Evolutionary conservation across 2,113 vertebrate species (phyloP).

Genomic region (Cheilinus undulatus): DNA sequence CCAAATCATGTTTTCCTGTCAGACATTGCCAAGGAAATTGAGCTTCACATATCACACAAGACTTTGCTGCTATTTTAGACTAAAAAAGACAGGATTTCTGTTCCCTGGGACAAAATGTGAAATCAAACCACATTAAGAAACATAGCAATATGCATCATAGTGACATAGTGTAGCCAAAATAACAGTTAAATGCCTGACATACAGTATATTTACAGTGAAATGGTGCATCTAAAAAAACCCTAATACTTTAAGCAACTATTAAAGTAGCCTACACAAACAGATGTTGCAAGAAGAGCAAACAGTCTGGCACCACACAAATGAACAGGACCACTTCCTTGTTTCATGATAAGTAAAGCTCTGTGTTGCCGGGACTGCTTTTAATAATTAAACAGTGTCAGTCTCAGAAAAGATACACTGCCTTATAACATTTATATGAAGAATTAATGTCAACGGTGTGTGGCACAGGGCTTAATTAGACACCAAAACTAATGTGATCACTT

Average conservation of each 20-base stretch:
- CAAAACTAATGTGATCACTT: neutral
- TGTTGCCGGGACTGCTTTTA: neutral
- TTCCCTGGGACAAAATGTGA: conserved; percentile 44
- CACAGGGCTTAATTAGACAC: neutral
- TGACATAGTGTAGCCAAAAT: neutral
- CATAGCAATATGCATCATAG: conserved; percentile 15
- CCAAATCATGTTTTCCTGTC: conserved; percentile 32
- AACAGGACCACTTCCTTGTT: conserved; percentile 15
- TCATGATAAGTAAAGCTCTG: neutral
- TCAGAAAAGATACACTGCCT: neutral
- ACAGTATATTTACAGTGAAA: neutral
- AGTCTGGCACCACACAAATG: neutral
- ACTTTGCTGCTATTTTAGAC: conserved; percentile 37
- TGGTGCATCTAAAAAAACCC: too few species aligned
- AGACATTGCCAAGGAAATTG: conserved; percentile 1
- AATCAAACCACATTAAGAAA: conserved; percentile 25
- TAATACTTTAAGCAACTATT: too few species aligned
- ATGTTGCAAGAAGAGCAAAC: conserved; percentile 5
- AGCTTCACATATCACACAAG: conserved; percentile 22
- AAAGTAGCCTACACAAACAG: neutral
- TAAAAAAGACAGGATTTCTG: conserved; percentile 2
- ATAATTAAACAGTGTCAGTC: neutral
- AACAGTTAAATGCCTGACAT: neutral
- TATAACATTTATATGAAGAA: neutral
- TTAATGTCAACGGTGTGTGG: neutral